Base-by-base conservation (phyloP, 1,140 invertebrate species). In the Leptinotarsa texana region DNA sequence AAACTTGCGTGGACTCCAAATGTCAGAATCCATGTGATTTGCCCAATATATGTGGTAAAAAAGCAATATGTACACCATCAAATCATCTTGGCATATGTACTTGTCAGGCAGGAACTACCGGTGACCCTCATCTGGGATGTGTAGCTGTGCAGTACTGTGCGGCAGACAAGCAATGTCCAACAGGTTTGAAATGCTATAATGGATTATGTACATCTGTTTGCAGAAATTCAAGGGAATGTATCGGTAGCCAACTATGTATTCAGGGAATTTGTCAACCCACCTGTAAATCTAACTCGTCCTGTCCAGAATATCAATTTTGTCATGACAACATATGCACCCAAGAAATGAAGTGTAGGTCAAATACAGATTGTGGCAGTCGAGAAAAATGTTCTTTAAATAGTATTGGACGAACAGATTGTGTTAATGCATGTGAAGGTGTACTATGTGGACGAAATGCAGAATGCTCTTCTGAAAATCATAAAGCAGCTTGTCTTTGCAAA, bases 71-170 rank as follows among this genome's bases (percentile, higher is more conserved):
- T 82, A 86, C 86, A 15, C 88, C 92, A 0, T 87, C 88, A 69
- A 93, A 92, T 82, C 93, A 94, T 78, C 89, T 92, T n/a, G 92
- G 92, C 3, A 87, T 93, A 15, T 97, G 95, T 81, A 89, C 89
- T 6, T 97, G 96, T 83, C 86, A 90, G 81, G 87, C 93, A 18
- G 95, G 94, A 21, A 93, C 90, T 73, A 95, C 94, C 13, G 95
- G 95, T 66, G 93, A 96, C 86, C 93, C 95, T 18, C 91, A 93
- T 73, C 86, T 95, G 47, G 94, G 94, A 13, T 96, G 94, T 82
- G 90, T 94, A 51, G 88, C 89, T 4, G 87, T 95, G 49, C 92
- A 94, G 77, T 94, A 93, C 80, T 96, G 95, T 82, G 91, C 90
- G 66, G 85, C 86, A 77, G 93, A 95, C 72, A 89, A 85, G 22